Evolutionary conservation across 2,888 invertebrate genomes (phyloP).

Genomic region (Dryobota labecula): DNA sequence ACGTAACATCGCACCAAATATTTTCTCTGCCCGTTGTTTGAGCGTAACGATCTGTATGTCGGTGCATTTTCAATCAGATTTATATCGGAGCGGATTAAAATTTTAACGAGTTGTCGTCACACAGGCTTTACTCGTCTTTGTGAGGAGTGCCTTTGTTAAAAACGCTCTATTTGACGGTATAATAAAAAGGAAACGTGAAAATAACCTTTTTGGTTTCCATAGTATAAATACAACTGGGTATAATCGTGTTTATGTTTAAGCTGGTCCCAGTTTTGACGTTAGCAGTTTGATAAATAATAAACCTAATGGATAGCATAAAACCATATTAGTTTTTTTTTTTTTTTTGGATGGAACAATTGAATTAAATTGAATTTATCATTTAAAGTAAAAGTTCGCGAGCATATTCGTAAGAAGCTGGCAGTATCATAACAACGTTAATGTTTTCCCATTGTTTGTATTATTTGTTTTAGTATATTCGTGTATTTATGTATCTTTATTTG

Average conservation of each 20-base stretch:
- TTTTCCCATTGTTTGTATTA: too few species aligned
- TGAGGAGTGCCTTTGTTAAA: conserved; percentile 76
- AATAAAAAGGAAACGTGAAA: conserved; percentile 67
- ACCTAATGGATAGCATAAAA: neutral
- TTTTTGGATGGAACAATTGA: neutral
- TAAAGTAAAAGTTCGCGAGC: too few species aligned
- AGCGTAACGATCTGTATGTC: conserved; percentile 76
- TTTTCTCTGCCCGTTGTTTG: conserved; percentile 69
- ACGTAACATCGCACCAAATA: conserved; percentile 66
- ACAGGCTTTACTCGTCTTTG: conserved; percentile 76
- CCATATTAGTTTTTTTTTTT: neutral
- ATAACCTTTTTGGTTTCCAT: conserved; percentile 54
- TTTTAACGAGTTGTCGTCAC: conserved; percentile 83
- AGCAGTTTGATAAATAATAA: conserved; percentile 4
- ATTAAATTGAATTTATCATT: too few species aligned
- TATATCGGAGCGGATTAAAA: conserved; percentile 83
- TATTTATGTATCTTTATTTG: too few species aligned
- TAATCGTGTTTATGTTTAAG: conserved; percentile 9
- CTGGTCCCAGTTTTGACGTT: neutral
- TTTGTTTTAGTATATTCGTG: too few species aligned
- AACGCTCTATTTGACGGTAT: conserved; percentile 65
- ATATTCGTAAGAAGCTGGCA: too few species aligned
- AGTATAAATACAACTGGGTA: conserved; percentile 15
- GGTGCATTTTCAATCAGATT: conserved; percentile 84
- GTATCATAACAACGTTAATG: too few species aligned